Base-by-base conservation (phyloP, 2,888 invertebrate species). In the Chymomyza amoena region DNA sequence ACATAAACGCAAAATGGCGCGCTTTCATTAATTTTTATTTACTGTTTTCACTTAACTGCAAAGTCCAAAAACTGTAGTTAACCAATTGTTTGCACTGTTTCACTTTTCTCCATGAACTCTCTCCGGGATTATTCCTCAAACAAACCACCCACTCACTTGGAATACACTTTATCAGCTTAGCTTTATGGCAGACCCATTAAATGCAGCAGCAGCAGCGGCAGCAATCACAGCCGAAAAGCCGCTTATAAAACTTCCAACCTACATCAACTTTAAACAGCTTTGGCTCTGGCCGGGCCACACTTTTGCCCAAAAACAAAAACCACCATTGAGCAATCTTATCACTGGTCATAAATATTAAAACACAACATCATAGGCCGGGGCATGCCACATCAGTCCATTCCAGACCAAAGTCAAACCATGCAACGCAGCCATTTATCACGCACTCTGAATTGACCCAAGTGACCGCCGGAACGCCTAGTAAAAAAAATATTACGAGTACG, bases 351-450 rank as follows among this genome's bases (percentile, higher is more conserved):
- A 88, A 84, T 83, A 85, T 78, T 75, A 54, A 75, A 70, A 52
- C 68, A 64, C 60, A 68, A 59, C 61, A 61, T 61, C 25, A 64
- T 51, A 36, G 54, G 72, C 7, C 36, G 50, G 62, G 50, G 56
- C 15, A 39, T 20, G 18, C 62, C 45, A 57, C 50, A 45, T 54
- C 56, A 54, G 56, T 45, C n/a, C 54, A 39, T 25, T 63, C 61
- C 68, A 67, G 64, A 65, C 64, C 54, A 54, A 13, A 62, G 62
- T 25, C 63, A 61, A 9, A 75, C 84, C 82, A 86, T 73, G 82
- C 86, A 83, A 84, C 79, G 80, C 70, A 68, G 76, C 86, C 84
- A 80, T 88, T 84, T 86, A 88, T 88, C 88, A 85, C 88, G 76
- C 84, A 88, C 84, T 83, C 70, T 76, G 72, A 76, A 74, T 64